Evolutionary conservation across 2,797 vertebrate genomes (phyloP), one percentile per base, ranked within the genome.

Genomic region (Anabas testudineus): DNA sequence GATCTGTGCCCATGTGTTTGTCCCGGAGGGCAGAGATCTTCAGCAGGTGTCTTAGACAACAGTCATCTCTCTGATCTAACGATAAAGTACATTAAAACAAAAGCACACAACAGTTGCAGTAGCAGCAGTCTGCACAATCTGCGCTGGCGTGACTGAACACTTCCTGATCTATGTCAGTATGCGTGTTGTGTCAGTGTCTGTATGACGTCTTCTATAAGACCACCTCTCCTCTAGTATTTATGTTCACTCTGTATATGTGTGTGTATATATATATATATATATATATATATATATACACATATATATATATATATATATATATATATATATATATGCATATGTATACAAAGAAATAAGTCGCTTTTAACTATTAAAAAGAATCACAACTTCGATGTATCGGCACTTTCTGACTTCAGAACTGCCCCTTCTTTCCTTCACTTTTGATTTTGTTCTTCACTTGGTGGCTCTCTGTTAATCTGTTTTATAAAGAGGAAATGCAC

Each of bases 111-210:
- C 53, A 45, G 67, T 66, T 74, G 66, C 68, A 74, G 49, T 13
- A 55, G 63, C 55, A 48, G 53, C 66, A 48, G 72, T 56, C 72
- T 83, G 88, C 81, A 70, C 73, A 63, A 66, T 86, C 82, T 82
- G 75, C 84, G n/a, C 36, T 10, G 0, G 56, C 88, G 54, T 90
- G 76, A 72, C 59, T 56, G 71, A 83, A 80, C 88, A 93, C 93
- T 95, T 95, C 93, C 94, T 94, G 91, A 89, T 92, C 77, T 65
- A 51, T 77, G 76, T 78, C 59, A 67, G 68, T 75, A 51, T 78
- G 63, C 67, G 42, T 69, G 43, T 76, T 61, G 57, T 78, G 74
- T 88, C 76, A 55, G 42, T 53, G 67, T 64, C 52, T 69, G 60
- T 42, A 39, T 91, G 90, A 89, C 83, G 68, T 67, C 56, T 62